Conservation (phyloP, 2,113 vertebrate species). For the Sterrhoptilus dennistouni region DNA sequence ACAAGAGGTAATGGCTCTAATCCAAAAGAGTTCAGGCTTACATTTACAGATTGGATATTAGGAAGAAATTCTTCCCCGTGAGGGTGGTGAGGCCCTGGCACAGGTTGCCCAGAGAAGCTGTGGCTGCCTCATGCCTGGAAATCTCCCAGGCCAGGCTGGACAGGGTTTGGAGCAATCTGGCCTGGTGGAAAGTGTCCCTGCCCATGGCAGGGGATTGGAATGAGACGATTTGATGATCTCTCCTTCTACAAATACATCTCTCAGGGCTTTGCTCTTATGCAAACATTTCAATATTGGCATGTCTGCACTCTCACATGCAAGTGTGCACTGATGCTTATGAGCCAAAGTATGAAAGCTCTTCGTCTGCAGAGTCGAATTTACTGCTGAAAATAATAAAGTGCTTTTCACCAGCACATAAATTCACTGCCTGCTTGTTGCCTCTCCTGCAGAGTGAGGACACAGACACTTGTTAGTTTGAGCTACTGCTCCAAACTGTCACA, state of each 20-base stretch:
- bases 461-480: slow-evolving; percentile 40
- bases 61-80: background rate
- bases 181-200: fast-evolving
- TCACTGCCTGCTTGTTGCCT: background rate
- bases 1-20: background rate
- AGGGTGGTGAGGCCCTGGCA: fast-evolving
- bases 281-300: fast-evolving
- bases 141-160: background rate
- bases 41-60: background rate
- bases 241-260: background rate
- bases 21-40: background rate
- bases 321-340: background rate
- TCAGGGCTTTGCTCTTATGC: background rate
- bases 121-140: background rate
- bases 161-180: background rate
- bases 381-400: slow-evolving; percentile 39
- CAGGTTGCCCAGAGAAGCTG: background rate
- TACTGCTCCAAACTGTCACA: slow-evolving; percentile 1
- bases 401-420: slow-evolving; percentile 30
- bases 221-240: background rate
- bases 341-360: background rate
- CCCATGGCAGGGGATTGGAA: background rate
- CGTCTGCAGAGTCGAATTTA: background rate
- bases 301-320: background rate
- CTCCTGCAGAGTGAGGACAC: slow-evolving; percentile 2